Percentiles rank a stretch among this genome's conserved stretches.
These are phyloP conservation scores for Pyralis farinalis DNA, from an alignment of 2,888 invertebrate species.

Conservation along the genomic window DNA sequence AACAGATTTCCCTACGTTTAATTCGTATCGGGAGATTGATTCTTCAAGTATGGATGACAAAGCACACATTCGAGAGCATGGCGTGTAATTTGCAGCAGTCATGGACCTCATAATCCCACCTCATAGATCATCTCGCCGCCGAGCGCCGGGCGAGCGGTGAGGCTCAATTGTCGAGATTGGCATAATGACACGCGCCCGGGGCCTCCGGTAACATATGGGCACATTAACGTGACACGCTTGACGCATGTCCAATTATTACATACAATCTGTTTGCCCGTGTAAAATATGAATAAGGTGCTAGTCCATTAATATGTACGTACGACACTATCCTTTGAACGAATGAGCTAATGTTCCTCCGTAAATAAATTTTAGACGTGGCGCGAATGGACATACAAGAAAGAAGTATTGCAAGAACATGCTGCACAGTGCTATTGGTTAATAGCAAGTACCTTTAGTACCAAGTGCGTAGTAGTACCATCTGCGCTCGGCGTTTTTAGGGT, in stretches of 20 bases:
- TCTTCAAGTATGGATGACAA: conserved; percentile 3
- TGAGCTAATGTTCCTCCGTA: conserved; percentile 70
- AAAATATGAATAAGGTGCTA: conserved; percentile 69
- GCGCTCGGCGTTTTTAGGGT: too few relatives aligned
- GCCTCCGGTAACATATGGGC: conserved; percentile 67
- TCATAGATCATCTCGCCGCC: conserved; percentile 60
- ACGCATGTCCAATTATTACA: conserved; percentile 77
- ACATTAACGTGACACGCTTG: conserved; percentile 72
- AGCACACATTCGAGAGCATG: conserved; percentile 16
- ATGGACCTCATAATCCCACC: conserved; percentile 55
- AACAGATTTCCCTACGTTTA: too few relatives aligned
- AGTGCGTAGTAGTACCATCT: too few relatives aligned
- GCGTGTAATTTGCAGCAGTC: conserved; percentile 49
- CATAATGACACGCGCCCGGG: conserved; percentile 67
- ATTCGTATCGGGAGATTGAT: neutral
- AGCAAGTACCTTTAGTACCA: too few relatives aligned
- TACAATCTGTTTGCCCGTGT: conserved; percentile 67
- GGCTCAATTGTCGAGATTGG: conserved; percentile 69
- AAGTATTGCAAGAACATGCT: conserved; percentile 71
- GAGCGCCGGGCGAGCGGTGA: conserved; percentile 32
- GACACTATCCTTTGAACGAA: conserved; percentile 62
- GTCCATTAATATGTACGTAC: conserved; percentile 58
- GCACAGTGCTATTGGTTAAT: conserved; percentile 55
- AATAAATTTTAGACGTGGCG: conserved; percentile 68
- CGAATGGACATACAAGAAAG: conserved; percentile 62